Base-by-base conservation (phyloP, 1,140 invertebrate species). In the Nautilus pompilius region DNA sequence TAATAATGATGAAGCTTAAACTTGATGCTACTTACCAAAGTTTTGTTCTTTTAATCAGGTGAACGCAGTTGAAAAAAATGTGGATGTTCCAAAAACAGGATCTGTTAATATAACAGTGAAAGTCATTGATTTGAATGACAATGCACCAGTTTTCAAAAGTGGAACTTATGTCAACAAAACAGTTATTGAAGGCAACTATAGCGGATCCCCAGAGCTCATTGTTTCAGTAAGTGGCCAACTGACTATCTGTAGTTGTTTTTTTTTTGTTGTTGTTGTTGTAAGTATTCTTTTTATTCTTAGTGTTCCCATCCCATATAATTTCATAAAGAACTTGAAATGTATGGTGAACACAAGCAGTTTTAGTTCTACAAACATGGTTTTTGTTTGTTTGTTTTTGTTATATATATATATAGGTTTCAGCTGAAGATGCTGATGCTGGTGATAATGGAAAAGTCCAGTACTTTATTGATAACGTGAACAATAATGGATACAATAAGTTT, bases 381-480 rank as follows among this genome's bases (percentile, higher is more conserved):
- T n/a, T n/a, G n/a, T n/a, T n/a, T n/a, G n/a, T n/a, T n/a, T n/a
- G n/a, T n/a, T n/a, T n/a, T n/a, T n/a, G n/a, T n/a, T n/a, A n/a
- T n/a, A n/a, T n/a, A n/a, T 26, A 20, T 60, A 33, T 60, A 5
- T 45, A 75, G 72, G 70, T 76, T 8, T 33, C 45, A 34, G 74
- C 74, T 5, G 68, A 53, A 51, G 74, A 76, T 63, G 63, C 13
- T 5, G 74, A 76, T 58, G 66, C 33, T 6, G 72, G 65, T 17
- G 53, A 28, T 17, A 65, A 60, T 46, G 67, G 71, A 10, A 15
- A 49, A 5, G 59, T 76, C 6, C 64, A 53, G 5, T 76, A 74
- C 58, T 26, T 55, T 10, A 71, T 76, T 26, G 34, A 55, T 17
- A 49, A 22, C 60, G 69, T 70, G 15, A 61, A 61, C 22, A 69